Percentiles rank a stretch among this genome's conserved stretches.
Evolutionary conservation across 2,888 invertebrate species (phyloP).

Genomic region (Automeris io): DNA sequence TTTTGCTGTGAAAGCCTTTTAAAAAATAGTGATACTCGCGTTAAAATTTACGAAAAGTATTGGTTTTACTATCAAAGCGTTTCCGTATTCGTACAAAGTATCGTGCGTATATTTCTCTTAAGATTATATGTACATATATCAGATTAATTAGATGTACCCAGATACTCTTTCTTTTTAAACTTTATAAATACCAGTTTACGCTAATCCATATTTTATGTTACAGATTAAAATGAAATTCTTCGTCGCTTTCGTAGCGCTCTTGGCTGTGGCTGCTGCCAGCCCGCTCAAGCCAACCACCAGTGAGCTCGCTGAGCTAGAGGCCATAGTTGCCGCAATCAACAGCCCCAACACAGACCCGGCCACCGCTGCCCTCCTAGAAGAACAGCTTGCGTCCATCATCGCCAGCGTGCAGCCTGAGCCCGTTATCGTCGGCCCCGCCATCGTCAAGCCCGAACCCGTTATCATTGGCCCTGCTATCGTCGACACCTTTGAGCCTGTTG

Average conservation of each 20-base stretch:
- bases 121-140: no score
- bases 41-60: no score
- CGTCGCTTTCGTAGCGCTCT: slow-evolving; percentile 38
- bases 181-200: no score
- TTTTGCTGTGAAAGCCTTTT: no score
- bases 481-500: slow-evolving; percentile 10
- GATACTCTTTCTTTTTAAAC: not conserved
- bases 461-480: slow-evolving; percentile 13
- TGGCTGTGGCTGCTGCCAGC: slow-evolving; percentile 36
- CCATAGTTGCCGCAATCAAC: slow-evolving; percentile 41
- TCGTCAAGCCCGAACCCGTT: slow-evolving; percentile 9
- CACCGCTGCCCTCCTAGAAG: slow-evolving; percentile 35
- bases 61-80: no score
- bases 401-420: slow-evolving; percentile 16
- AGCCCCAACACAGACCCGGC: slow-evolving; percentile 47
- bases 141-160: no score
- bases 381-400: slow-evolving; percentile 30
- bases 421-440: slow-evolving; percentile 10
- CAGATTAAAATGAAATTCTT: slow-evolving; percentile 50
- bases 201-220: slow-evolving; percentile 11
- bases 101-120: no score
- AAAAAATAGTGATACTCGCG: no score
- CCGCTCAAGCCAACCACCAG: slow-evolving; percentile 23
- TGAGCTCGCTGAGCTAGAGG: slow-evolving; percentile 24
- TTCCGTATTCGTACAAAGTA: no score